phyloP scores from a whole-genome alignment of 2,113 vertebrate genomes.

The Dasypus novemcinctus region DNA sequence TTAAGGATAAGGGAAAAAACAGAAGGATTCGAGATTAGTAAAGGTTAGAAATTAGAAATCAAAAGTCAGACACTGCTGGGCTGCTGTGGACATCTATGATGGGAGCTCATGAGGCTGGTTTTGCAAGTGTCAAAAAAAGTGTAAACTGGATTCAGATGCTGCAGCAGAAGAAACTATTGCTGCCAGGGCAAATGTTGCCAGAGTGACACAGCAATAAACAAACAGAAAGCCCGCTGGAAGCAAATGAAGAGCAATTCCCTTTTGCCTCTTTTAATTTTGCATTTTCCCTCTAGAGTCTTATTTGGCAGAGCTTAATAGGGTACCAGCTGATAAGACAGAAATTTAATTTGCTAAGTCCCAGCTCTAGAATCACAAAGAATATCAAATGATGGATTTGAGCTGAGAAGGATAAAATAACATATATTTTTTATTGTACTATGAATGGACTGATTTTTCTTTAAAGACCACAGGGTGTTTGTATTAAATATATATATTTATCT shows the following conservation, averaged over 20 bases:
- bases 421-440: background rate
- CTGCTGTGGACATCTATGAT: background rate
- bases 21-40: background rate
- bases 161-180: too few relatives aligned
- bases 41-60: background rate
- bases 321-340: background rate
- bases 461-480: background rate
- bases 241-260: background rate
- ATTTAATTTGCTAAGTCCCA: background rate
- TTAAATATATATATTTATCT: background rate
- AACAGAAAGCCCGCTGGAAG: background rate
- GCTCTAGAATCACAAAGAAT: background rate
- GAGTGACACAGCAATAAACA: background rate
- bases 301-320: too few relatives aligned
- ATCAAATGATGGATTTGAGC: background rate
- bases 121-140: background rate
- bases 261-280: background rate
- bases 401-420: background rate
- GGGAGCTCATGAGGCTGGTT: background rate
- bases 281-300: accelerated
- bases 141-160: background rate
- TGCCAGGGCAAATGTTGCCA: too few relatives aligned
- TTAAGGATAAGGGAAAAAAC: background rate
- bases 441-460: background rate
- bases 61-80: too few relatives aligned